Evolutionary conservation across 2,797 vertebrate genomes (phyloP).

Genomic region (Cyclopterus lumpus): DNA sequence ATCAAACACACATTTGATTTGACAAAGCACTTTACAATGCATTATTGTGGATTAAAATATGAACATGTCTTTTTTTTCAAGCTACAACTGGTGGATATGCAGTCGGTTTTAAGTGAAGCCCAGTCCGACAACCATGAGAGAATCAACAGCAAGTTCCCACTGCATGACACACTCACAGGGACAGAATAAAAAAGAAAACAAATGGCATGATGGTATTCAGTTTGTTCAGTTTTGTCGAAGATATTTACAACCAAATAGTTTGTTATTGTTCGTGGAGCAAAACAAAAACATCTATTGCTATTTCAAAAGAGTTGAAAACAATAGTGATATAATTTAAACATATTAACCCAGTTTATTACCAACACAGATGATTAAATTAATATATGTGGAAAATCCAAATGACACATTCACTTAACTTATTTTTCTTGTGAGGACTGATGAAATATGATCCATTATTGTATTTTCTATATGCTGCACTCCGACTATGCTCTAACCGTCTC

Average conservation of each 20-base stretch:
- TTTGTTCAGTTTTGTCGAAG: background rate
- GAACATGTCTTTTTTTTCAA: conserved; percentile 59
- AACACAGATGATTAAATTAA: background rate
- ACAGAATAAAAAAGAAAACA: background rate
- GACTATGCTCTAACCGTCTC: background rate
- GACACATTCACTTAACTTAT: background rate
- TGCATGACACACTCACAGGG: background rate
- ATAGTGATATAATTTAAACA: background rate
- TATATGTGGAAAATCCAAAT: background rate
- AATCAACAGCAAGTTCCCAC: conserved; percentile 24
- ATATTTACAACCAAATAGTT: conserved; percentile 2
- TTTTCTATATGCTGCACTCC: background rate
- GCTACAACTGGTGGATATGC: conserved; percentile 85
- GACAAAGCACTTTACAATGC: background rate
- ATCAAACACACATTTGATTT: background rate
- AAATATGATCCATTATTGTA: background rate
- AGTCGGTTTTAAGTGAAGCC: conserved; percentile 86
- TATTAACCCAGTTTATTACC: background rate
- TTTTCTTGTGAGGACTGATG: background rate
- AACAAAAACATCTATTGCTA: background rate
- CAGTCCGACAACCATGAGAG: conserved; percentile 57
- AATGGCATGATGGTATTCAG: background rate
- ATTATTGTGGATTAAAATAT: conserved; percentile 14
- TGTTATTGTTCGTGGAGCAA: background rate
- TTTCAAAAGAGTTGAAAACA: background rate